A percentile compares a stretch with the other conserved stretches of the same genome.
These are phyloP conservation scores for Tiliacea citrago DNA, from an alignment of 2,888 invertebrate species.

Conservation along the genomic window DNA sequence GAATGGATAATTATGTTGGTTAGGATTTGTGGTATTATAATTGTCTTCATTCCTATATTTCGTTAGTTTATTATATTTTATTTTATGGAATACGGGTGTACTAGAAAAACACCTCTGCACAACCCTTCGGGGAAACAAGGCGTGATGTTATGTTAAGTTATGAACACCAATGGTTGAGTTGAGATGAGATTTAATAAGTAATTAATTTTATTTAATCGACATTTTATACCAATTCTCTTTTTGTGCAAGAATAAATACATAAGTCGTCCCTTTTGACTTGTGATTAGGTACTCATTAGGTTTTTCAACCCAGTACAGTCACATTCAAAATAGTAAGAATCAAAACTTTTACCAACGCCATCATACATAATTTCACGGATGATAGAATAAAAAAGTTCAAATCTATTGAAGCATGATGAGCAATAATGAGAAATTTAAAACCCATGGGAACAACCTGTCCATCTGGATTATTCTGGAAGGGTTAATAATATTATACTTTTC, in stretches of 20 bases:
- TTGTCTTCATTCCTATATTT: background rate
- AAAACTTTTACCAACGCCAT: slow-evolving; percentile 3
- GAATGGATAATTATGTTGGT: background rate
- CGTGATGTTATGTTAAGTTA: too few species aligned
- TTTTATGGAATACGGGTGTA: too few species aligned
- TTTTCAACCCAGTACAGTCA: background rate
- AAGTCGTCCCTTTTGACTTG: too few species aligned
- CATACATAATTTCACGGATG: slow-evolving; percentile 48
- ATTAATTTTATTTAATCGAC: background rate
- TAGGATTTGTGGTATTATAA: background rate
- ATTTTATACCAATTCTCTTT: background rate
- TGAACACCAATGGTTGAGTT: background rate
- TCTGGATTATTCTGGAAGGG: slow-evolving; percentile 36
- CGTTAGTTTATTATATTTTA: background rate
- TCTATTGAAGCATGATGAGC: slow-evolving; percentile 57
- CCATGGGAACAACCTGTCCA: slow-evolving; percentile 61
- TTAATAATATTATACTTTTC: slow-evolving; percentile 4
- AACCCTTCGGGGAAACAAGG: too few species aligned
- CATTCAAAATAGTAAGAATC: background rate
- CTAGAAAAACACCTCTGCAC: too few species aligned
- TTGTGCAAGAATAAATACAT: background rate
- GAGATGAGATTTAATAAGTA: background rate
- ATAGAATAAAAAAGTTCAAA: slow-evolving; percentile 35
- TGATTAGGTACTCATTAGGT: too few species aligned
- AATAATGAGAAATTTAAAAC: slow-evolving; percentile 61